These are phyloP conservation scores for Chymomyza procnemis DNA, from an alignment of 2,888 invertebrate species.

Conservation along the genomic window DNA sequence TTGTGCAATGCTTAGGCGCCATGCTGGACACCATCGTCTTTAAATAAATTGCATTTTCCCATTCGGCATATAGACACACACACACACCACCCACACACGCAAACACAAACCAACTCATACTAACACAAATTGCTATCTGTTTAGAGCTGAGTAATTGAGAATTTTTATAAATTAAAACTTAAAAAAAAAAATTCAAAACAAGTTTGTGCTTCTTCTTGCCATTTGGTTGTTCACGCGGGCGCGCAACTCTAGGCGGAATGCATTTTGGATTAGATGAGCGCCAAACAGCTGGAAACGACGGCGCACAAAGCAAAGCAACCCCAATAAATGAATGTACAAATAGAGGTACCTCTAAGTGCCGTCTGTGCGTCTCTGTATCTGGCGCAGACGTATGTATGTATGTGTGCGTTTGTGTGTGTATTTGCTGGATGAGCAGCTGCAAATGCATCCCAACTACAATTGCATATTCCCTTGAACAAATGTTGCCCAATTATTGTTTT, in stretches of 20 bases:
- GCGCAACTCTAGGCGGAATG: neutral
- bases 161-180: constrained; percentile 7
- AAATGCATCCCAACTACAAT: too few species aligned
- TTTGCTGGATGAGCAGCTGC: too few species aligned
- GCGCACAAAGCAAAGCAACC: neutral
- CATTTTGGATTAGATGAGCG: neutral
- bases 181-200: constrained; percentile 51
- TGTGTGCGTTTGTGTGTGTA: too few species aligned
- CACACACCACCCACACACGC: constrained; percentile 18
- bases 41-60: constrained; percentile 80
- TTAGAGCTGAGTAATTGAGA: neutral
- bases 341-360: neutral
- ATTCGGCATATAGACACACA: constrained; percentile 19
- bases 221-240: neutral
- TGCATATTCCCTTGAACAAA: too few species aligned
- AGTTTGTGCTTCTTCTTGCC: constrained; percentile 35
- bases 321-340: neutral
- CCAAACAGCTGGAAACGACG: neutral
- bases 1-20: constrained; percentile 97
- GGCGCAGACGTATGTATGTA: too few species aligned
- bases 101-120: constrained; percentile 24
- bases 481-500: too few species aligned
- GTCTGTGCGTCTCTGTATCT: neutral
- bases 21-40: constrained; percentile 96
- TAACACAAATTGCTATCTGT: constrained; percentile 21